Evolutionary conservation across 2,888 invertebrate species (phyloP), one percentile per base, ranked within the genome.

Genomic region (Latheticus oryzae): DNA sequence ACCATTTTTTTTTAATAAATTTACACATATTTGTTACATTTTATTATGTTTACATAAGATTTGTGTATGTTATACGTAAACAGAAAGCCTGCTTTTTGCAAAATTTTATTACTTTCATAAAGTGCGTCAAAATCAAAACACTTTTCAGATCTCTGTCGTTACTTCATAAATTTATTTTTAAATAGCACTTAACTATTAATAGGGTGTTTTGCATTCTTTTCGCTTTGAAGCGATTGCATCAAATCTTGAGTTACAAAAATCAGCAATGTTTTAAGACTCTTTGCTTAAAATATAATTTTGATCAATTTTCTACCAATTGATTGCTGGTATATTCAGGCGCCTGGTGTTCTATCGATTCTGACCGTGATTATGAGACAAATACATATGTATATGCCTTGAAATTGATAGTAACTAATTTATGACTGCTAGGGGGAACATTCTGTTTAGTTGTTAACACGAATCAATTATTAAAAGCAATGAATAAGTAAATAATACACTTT

Each of bases 61-160:
- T 42, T 42, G 52, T 42, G 33, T 52, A 42, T 42, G 12, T 32
- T 42, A 23, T 21, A 21, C 24, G 51, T 38, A 51, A 51, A 51
- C 37, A 30, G 40, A 26, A 21, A 38, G 15, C 24, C n/a, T 32
- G 11, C 9, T 52, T 52, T 52, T 42, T 30, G 52, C 42, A 23
- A 32, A 52, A 28, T 52, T 52, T 52, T 52, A 52, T 52, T 52
- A 42, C 52, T 37, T 52, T 42, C 52, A 51, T 52, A 52, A 52
- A 52, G 13, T 32, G 42, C n/a, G 32, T 23, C 15, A 19, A 51
- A 51, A 38, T 19, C 38, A 33, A 52, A 52, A 52, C 42, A 42
- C 42, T 52, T 50, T n/a, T 50, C 35, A 50, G 37, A 9, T 33
- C 17, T 52, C 42, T 42, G 30, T 52, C 52, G 28, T 42, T 52